phyloP scores from a whole-genome alignment of 2,797 vertebrate species.

The Pachyuromys duprasi region DNA sequence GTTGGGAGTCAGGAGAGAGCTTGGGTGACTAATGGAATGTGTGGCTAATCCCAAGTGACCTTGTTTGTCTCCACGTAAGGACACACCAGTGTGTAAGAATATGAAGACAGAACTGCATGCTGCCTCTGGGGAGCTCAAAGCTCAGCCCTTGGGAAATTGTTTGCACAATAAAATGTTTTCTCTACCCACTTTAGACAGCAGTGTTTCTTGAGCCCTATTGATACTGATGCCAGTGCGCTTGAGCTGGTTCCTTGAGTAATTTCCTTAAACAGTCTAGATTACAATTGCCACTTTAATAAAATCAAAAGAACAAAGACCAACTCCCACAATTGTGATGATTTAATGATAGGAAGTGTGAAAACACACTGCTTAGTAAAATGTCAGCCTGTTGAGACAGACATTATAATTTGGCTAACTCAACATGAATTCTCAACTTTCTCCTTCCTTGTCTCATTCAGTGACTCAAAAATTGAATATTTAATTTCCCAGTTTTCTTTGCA shows the following conservation, averaged over 20 bases:
- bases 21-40: slow-evolving; percentile 30
- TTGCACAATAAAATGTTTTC: background rate
- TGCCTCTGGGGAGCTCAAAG: slow-evolving; percentile 45
- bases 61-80: slow-evolving; percentile 23
- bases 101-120: background rate
- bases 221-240: slow-evolving; percentile 13
- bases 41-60: slow-evolving; percentile 33
- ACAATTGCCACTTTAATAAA: slow-evolving; percentile 51
- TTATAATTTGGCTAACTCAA: slow-evolving; percentile 14
- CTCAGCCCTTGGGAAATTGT: slow-evolving; percentile 49
- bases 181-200: background rate
- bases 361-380: slow-evolving; percentile 33
- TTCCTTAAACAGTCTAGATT: slow-evolving; percentile 54
- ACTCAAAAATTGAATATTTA: slow-evolving; percentile 39
- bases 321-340: slow-evolving; percentile 56
- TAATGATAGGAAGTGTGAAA: slow-evolving; percentile 63
- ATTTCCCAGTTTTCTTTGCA: slow-evolving; percentile 54
- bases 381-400: slow-evolving; percentile 32
- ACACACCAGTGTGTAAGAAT: slow-evolving; percentile 9
- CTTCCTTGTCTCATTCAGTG: background rate
- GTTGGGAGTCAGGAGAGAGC: background rate
- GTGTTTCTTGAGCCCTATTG: slow-evolving; percentile 8
- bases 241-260: background rate
- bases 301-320: slow-evolving; percentile 59
- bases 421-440: slow-evolving; percentile 41